A percentile compares a stretch with the other conserved stretches of the same genome.
These are phyloP conservation scores for Parus major DNA, from an alignment of 2,113 vertebrate species.

Conservation along the genomic window DNA sequence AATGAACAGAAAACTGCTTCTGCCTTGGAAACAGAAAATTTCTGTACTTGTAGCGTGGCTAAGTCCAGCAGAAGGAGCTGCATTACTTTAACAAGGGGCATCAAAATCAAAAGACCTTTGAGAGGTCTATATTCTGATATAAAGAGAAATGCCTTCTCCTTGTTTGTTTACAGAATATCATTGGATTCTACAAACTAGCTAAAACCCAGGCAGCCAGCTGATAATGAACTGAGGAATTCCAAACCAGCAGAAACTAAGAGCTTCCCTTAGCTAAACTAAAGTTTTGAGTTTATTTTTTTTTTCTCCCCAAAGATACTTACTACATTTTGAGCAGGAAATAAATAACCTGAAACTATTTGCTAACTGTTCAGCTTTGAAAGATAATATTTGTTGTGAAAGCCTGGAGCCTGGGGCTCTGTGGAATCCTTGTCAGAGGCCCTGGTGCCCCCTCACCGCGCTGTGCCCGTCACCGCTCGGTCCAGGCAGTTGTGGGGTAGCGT, in stretches of 20 bases:
- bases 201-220: neutral
- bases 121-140: neutral
- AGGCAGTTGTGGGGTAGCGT: constrained; percentile 81
- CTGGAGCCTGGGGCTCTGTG: neutral
- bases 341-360: neutral
- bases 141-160: neutral
- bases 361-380: neutral
- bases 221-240: neutral
- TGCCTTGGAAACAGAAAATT: neutral
- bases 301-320: neutral
- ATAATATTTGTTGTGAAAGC: neutral
- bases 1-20: neutral
- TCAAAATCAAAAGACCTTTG: neutral
- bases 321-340: neutral
- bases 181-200: neutral
- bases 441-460: neutral
- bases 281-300: neutral
- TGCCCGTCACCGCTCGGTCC: constrained; percentile 81
- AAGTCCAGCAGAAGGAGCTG: neutral
- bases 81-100: neutral
- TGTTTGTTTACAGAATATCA: neutral
- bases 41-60: neutral
- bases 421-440: neutral
- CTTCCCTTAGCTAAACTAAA: constrained; percentile 12
- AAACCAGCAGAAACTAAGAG: neutral